phyloP scores from a whole-genome alignment of 2,113 vertebrate species.

The Saccopteryx bilineata region DNA sequence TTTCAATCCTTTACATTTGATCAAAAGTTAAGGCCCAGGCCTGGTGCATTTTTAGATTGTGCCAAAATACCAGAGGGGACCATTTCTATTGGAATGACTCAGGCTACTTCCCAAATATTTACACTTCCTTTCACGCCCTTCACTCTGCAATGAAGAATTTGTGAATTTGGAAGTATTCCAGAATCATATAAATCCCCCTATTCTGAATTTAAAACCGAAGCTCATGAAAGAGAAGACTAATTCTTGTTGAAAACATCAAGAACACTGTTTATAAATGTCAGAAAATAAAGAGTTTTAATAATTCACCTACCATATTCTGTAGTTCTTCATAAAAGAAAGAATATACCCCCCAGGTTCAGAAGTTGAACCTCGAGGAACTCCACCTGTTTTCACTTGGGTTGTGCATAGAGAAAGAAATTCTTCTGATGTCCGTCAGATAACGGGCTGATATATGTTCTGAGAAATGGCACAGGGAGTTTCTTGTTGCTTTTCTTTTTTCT shows the following conservation, averaged over 20 bases:
- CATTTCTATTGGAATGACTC: constrained; percentile 79
- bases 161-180: constrained; percentile 79
- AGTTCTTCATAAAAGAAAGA: not conserved
- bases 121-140: constrained; percentile 81
- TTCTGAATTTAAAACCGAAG: constrained; percentile 71
- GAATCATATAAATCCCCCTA: constrained; percentile 72
- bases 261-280: constrained; percentile 63
- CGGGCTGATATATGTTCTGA: not conserved
- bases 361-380: not conserved
- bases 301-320: constrained; percentile 17
- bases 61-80: constrained; percentile 69
- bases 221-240: constrained; percentile 64
- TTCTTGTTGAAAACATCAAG: constrained; percentile 5
- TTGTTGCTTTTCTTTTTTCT: not conserved
- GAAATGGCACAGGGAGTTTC: not conserved
- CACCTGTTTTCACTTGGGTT: not conserved
- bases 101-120: constrained; percentile 81
- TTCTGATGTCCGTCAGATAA: not conserved
- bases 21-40: constrained; percentile 55
- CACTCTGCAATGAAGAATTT: constrained; percentile 78
- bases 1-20: constrained; percentile 67
- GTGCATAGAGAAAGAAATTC: not conserved
- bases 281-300: constrained; percentile 53
- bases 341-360: not conserved
- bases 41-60: constrained; percentile 65